These are phyloP conservation scores for Rhinopomastus cyanomelas DNA, from an alignment of 2,113 vertebrate species.

Conservation along the genomic window DNA sequence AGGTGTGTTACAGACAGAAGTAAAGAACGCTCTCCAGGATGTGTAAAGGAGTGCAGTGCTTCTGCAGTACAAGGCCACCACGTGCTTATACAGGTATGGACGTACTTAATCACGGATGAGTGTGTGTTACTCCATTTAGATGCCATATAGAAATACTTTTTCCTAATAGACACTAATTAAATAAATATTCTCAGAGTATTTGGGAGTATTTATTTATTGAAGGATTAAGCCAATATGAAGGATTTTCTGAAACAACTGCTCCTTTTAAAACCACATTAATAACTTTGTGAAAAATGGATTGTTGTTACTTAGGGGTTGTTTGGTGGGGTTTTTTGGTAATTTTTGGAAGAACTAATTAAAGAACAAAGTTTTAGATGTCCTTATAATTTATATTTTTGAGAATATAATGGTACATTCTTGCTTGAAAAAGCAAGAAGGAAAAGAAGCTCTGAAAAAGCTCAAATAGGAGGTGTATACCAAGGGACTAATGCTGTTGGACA, in stretches of 20 bases:
- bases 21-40: background rate
- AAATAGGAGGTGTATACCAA: rapidly evolving
- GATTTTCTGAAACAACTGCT: constrained; percentile 27
- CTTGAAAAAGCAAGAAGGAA: no score
- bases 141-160: background rate
- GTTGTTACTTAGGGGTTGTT: background rate
- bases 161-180: background rate
- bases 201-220: background rate
- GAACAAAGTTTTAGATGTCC: background rate
- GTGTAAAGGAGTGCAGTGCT: background rate
- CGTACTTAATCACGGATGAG: background rate
- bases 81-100: background rate
- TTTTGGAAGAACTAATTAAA: background rate
- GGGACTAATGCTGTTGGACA: rapidly evolving
- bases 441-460: background rate
- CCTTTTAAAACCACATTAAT: constrained; percentile 1
- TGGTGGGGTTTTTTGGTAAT: background rate
- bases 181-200: background rate
- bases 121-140: background rate
- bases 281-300: background rate
- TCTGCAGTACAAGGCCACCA: background rate
- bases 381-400: background rate
- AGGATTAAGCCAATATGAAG: constrained; percentile 3
- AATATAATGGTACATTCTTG: background rate
- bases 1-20: background rate